These are phyloP conservation scores for Thecophora atra DNA, from an alignment of 2,888 invertebrate genomes.

Conservation along the genomic window DNA sequence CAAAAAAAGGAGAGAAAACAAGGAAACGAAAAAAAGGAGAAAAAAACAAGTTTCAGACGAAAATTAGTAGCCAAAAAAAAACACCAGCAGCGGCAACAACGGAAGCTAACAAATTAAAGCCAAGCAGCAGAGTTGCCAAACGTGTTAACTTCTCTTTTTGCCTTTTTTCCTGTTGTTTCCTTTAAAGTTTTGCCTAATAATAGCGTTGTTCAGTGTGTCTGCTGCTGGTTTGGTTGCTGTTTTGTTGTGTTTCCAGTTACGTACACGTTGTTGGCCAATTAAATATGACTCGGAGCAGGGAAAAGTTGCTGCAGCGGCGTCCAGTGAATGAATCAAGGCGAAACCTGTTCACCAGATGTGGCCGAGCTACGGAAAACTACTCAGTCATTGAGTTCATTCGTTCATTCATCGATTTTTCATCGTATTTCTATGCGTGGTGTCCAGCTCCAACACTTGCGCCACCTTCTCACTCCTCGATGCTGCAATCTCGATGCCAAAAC, in stretches of 20 bases:
- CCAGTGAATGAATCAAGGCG: not conserved
- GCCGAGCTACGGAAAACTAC: not conserved
- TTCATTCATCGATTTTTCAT: not conserved
- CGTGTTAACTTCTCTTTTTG: not conserved
- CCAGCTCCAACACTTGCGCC: too few species aligned
- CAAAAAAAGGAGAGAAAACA: too few species aligned
- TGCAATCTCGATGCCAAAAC: too few species aligned
- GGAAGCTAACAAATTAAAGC: slow-evolving; percentile 1
- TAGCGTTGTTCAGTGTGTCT: not conserved
- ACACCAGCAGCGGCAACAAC: not conserved
- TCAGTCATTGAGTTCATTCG: not conserved
- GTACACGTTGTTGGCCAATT: not conserved
- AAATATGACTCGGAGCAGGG: not conserved
- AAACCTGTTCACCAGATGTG: slow-evolving; percentile 1
- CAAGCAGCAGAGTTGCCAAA: not conserved
- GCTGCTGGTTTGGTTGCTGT: not conserved
- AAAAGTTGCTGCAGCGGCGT: not conserved
- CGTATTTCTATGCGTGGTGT: too few species aligned
- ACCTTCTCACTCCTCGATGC: too few species aligned
- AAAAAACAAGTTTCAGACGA: too few species aligned
- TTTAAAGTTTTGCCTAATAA: too few species aligned
- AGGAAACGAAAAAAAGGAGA: too few species aligned
- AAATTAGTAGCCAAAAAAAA: too few species aligned
- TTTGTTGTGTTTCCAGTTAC: not conserved
- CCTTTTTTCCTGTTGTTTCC: not conserved